Evolutionary conservation across 2,113 vertebrate species (phyloP).

Genomic region (Cephalopterus ornatus): DNA sequence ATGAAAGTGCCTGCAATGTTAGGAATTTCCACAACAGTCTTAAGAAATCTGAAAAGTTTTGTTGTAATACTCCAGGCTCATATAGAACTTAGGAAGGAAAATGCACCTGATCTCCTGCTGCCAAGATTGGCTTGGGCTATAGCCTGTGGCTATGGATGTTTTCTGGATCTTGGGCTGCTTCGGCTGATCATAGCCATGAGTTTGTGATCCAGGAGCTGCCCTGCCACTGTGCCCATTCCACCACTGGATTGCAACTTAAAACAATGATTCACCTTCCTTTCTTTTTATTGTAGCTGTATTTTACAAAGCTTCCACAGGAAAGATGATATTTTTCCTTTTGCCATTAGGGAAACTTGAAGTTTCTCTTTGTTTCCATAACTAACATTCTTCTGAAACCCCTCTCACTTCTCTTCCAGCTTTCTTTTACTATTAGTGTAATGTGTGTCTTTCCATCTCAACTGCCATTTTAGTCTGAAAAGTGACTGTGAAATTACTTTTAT

Average conservation of each 20-base stretch:
- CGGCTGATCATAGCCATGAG: rapidly evolving
- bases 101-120: background rate
- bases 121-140: background rate
- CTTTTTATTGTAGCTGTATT: background rate
- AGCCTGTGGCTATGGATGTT: rapidly evolving
- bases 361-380: background rate
- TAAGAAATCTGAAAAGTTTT: background rate
- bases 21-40: background rate
- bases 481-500: background rate
- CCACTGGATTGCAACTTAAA: background rate
- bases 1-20: background rate
- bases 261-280: background rate
- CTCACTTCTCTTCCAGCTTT: background rate
- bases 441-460: background rate
- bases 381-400: background rate
- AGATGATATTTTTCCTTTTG: background rate
- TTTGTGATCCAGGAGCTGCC: background rate
- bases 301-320: background rate
- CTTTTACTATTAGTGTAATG: background rate
- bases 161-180: background rate
- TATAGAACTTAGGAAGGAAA: background rate
- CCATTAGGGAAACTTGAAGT: background rate
- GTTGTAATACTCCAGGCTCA: background rate
- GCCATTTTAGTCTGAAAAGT: background rate
- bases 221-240: background rate